phyloP scores from a whole-genome alignment of 2,888 invertebrate species.

The Volucella zonaria region DNA sequence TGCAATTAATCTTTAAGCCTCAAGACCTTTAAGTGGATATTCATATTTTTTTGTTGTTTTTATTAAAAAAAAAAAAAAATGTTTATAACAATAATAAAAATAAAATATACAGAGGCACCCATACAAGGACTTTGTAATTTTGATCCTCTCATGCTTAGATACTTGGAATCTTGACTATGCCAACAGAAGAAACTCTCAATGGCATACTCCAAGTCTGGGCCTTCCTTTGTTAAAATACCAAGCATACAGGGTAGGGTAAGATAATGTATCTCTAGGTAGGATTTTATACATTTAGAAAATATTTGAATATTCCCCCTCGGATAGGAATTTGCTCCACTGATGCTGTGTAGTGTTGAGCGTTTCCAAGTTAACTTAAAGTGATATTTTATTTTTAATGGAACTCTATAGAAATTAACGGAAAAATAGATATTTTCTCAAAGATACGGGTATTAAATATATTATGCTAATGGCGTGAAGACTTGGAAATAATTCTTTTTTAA shows the following conservation, averaged over 20 bases:
- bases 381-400: no score
- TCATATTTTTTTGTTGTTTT: background rate
- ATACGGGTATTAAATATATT: no score
- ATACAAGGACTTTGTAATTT: constrained; percentile 13
- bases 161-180: constrained; percentile 9
- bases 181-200: constrained; percentile 3
- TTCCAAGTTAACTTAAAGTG: no score
- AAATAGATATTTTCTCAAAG: no score
- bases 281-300: constrained; percentile 12
- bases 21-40: background rate
- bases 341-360: no score
- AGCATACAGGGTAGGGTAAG: no score
- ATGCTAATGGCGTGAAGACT: no score
- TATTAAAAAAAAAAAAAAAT: constrained; percentile 27
- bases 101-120: no score
- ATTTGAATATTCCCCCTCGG: background rate
- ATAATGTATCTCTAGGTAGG: background rate
- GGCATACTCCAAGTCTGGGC: constrained; percentile 1
- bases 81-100: constrained; percentile 1
- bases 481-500: no score
- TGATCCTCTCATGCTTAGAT: background rate
- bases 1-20: constrained; percentile 6
- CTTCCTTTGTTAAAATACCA: constrained; percentile 23
- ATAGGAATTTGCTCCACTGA: background rate
- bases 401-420: no score